Evolutionary conservation across 2,888 invertebrate genomes (phyloP).

Genomic region (Melanotus villosus): DNA sequence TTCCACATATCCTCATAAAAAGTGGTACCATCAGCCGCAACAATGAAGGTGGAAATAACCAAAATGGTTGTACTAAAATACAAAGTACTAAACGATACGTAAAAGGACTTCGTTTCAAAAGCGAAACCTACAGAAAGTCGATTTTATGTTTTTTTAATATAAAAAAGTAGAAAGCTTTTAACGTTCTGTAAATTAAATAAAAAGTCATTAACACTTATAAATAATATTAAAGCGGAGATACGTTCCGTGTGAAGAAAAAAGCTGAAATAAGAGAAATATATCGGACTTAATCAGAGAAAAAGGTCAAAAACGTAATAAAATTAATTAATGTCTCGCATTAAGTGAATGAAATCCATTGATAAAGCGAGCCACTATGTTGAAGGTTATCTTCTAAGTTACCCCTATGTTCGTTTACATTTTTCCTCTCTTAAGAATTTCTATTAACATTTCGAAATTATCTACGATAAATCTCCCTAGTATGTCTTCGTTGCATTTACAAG

Average conservation of each 20-base stretch:
- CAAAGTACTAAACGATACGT: not conserved
- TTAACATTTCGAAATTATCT: constrained; percentile 10
- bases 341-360: constrained; percentile 14
- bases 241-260: constrained; percentile 4
- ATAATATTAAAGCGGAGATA: not conserved
- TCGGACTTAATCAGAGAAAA: constrained; percentile 9
- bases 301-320: constrained; percentile 37
- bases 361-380: not conserved
- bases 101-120: not conserved
- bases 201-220: not conserved
- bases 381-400: constrained; percentile 29
- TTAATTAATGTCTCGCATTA: constrained; percentile 27
- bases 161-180: not conserved
- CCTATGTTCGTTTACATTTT: constrained; percentile 13
- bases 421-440: not conserved
- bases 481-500: constrained; percentile 2
- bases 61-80: constrained; percentile 14
- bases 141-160: not conserved
- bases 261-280: not conserved
- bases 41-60: constrained; percentile 22
- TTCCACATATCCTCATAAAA: constrained; percentile 14
- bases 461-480: not conserved
- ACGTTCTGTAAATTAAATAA: not conserved
- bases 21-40: constrained; percentile 26
- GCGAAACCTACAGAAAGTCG: not conserved